A percentile compares a stretch with the other conserved stretches of the same genome.
Conservation (phyloP, 1,140 invertebrate genomes). For the Ganaspis sp. region DNA sequence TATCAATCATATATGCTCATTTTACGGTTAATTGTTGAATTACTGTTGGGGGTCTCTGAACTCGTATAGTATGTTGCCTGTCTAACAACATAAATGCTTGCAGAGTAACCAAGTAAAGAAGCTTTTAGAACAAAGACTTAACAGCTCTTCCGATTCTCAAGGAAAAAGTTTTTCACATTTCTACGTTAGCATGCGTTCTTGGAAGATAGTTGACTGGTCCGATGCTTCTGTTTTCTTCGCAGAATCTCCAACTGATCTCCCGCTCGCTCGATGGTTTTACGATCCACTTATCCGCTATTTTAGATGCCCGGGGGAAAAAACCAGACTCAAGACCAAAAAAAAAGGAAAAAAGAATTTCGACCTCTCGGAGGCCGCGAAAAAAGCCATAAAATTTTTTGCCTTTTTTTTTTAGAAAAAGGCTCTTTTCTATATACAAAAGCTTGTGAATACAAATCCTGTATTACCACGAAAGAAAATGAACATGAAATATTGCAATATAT, state of each 20-base stretch:
- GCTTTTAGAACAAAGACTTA: conserved; percentile 6
- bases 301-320: background rate
- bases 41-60: no score
- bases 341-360: background rate
- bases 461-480: no score
- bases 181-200: conserved; percentile 5
- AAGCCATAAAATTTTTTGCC: background rate
- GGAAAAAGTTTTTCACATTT: conserved; percentile 14
- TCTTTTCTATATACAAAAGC: no score
- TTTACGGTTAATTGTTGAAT: no score
- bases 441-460: no score
- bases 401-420: no score
- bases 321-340: background rate
- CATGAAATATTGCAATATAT: no score
- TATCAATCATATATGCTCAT: no score
- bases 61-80: no score
- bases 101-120: background rate
- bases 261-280: background rate
- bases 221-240: conserved; percentile 26
- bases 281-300: conserved; percentile 31
- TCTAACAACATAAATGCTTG: background rate
- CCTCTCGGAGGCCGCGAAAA: background rate
- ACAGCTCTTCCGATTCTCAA: conserved; percentile 2
- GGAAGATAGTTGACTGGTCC: conserved; percentile 14
- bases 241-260: conserved; percentile 10